Evolutionary conservation across 2,888 invertebrate genomes (phyloP), one percentile per base, ranked within the genome.

Genomic region (Liodrosophila aerea): DNA sequence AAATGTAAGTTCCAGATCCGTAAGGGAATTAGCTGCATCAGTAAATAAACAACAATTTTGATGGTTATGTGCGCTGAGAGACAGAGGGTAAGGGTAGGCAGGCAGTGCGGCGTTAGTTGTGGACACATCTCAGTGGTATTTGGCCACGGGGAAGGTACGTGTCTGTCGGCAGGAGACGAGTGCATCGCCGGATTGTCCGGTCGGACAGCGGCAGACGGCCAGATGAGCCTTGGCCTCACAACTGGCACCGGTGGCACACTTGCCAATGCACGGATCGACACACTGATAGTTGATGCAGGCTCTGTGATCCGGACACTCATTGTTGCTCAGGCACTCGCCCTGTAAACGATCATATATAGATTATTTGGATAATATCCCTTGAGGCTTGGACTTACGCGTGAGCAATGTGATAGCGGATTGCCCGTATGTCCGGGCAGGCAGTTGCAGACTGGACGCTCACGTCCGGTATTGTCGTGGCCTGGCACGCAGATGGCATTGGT

Each of bases 391-490:
- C 90, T 88, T 86, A 92, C 93, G 78, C 92, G 91, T 58, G 91
- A 92, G 87, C 97, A 97, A 73, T 92, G 91, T 4, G 91, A 90
- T 30, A 96, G 90, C 1, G 95, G 94, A 87, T 96, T 95, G 27
- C 96, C 96, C 46, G 94, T 92, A 87, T 94, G 94, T 39, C 96
- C 96, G 2, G 93, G 90, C 9, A 93, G 93, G 85, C 96, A 96
- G 7, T 95, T 96, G 87, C 96, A 97, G 39, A 97, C 96, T 4
- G 96, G 96, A 4, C 96, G 92, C 83, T 96, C 96, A 51, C 93
- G 93, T 37, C 95, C 95, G 4, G 94, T 93, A 61, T 94, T 94
- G 88, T 97, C 96, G 87, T 94, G 94, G 2, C 97, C 97, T 0
- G 96, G 96, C 12, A 94, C 93, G 85, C 97, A 97, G 61, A 89